phyloP scores from a whole-genome alignment of 2,797 vertebrate species.

The Acanthurus leucopareius region DNA sequence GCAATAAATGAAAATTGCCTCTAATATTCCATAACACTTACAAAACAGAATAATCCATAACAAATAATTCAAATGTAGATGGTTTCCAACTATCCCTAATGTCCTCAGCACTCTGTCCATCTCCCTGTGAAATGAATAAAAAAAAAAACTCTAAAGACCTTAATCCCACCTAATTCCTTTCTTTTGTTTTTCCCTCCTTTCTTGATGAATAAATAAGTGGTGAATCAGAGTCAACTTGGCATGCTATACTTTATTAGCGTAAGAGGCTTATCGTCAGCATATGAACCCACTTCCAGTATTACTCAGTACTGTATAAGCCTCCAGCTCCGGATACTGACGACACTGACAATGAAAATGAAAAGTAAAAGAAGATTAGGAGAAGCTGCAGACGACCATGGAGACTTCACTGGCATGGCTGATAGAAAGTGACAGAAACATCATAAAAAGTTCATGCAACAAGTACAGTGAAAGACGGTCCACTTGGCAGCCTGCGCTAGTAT shows the following conservation, averaged over 20 bases:
- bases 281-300: conserved; percentile 67
- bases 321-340: conserved; percentile 62
- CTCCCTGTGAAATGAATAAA: conserved; percentile 41
- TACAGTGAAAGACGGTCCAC: conserved; percentile 11
- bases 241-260: conserved; percentile 74
- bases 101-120: conserved; percentile 47
- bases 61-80: conserved; percentile 31
- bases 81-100: conserved; percentile 29
- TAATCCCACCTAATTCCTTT: conserved; percentile 61
- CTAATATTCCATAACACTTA: conserved; percentile 20
- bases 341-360: conserved; percentile 65
- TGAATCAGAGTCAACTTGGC: conserved; percentile 66
- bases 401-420: conserved; percentile 29
- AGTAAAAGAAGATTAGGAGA: conserved; percentile 68
- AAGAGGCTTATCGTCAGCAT: conserved; percentile 83
- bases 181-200: conserved; percentile 60
- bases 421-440: conserved; percentile 49
- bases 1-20: not conserved
- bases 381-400: conserved; percentile 51
- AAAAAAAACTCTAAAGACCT: conserved; percentile 43
- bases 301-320: conserved; percentile 64
- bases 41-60: conserved; percentile 25
- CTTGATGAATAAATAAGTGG: conserved; percentile 59
- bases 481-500: conserved; percentile 23
- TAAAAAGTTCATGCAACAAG: conserved; percentile 64